Evolutionary conservation across 2,797 vertebrate genomes (phyloP), one percentile per base, ranked within the genome.

Genomic region (Triplophysa yarkandensis): DNA sequence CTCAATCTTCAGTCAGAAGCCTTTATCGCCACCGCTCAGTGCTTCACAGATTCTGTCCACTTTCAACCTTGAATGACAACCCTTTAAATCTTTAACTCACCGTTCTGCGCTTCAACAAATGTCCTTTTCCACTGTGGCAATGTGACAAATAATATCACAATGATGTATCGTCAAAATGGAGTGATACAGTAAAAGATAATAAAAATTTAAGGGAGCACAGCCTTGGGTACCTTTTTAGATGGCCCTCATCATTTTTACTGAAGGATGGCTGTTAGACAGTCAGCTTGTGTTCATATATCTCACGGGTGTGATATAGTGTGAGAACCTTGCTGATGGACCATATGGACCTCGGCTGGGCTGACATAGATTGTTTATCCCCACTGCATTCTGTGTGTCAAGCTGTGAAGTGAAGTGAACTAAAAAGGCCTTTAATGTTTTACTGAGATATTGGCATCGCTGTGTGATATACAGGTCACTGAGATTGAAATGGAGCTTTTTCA

Each of bases 301-400:
- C 44, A 62, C n/a, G 44, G 58, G 23, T 71, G 69, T 66, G 52
- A 77, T 71, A 44, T 67, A 67, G 25, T 52, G 43, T 50, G n/a
- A 62, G 48, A 67, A 48, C 54, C 62, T 60, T 30, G 54, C 39
- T 44, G 68, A 58, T 60, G 54, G 70, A 71, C 62, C 69, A 71
- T 71, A 62, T 71, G 69, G 69, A 71, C 21, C 69, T 44, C 58
- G 46, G 41, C 32, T 52, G 58, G 21, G 6, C 44, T 71, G 44
- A 71, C 69, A 71, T 13, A 62, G 25, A 71, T 71, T 46, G 44
- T 52, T 52, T 71, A 62, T 71, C 23, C 69, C 44, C 69, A 62
- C 21, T 1, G 30, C 9, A 27, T 21, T 71, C 32, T 23, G 17
- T 52, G 17, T 39, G n/a, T 62, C 43, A 50, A 19, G 21, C 30